phyloP scores from a whole-genome alignment of 2,888 invertebrate species.

The Dendrolimus pini region DNA sequence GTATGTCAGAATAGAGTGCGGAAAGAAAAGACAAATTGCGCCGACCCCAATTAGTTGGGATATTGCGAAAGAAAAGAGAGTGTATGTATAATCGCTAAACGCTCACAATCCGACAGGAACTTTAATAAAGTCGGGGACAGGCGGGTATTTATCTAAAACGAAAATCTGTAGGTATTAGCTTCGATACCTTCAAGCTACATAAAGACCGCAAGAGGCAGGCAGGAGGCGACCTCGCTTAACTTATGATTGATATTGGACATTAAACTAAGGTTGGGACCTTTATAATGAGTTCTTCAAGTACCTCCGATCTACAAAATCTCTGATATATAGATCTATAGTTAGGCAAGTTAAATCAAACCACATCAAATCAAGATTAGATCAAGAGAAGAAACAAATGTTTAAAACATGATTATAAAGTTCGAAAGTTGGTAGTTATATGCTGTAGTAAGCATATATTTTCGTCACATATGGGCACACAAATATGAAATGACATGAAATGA shows the following conservation, averaged over 20 bases:
- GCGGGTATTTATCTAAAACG: constrained; percentile 25
- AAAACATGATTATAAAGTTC: too few relatives aligned
- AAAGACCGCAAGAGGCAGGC: neutral
- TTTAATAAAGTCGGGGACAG: neutral
- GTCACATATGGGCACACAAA: too few relatives aligned
- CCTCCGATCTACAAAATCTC: neutral
- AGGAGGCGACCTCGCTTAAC: neutral
- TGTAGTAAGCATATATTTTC: too few relatives aligned
- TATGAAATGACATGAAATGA: too few relatives aligned
- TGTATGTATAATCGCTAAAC: neutral
- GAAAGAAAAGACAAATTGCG: too few relatives aligned
- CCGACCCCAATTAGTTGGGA: too few relatives aligned
- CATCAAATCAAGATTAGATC: too few relatives aligned
- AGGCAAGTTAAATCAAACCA: too few relatives aligned
- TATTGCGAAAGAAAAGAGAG: too few relatives aligned
- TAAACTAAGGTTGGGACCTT: neutral
- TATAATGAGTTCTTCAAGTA: neutral
- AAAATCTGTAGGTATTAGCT: constrained; percentile 21
- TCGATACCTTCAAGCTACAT: neutral
- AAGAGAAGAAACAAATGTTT: too few relatives aligned
- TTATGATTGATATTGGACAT: neutral
- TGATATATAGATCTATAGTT: neutral
- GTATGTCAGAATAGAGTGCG: too few relatives aligned
- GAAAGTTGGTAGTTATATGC: too few relatives aligned
- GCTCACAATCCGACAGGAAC: neutral